phyloP scores from a whole-genome alignment of 2,888 invertebrate genomes.

The Lepidocyrtinus sp. region DNA sequence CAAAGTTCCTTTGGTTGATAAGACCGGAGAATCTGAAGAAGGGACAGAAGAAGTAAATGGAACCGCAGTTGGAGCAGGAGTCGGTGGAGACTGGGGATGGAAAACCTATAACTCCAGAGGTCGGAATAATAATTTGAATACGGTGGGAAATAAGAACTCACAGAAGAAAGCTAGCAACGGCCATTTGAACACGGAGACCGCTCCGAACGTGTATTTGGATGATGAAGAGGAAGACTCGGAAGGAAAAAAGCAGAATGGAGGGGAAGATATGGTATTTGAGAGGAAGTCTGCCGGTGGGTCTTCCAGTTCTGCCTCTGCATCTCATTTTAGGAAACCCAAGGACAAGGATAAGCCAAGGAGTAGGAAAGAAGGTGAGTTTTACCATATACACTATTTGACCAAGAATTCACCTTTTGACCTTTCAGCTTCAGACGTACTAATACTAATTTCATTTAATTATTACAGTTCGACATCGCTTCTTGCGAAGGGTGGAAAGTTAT shows the following conservation, averaged over 20 bases:
- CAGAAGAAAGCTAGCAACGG: slow-evolving; percentile 35
- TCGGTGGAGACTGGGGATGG: slow-evolving; percentile 55
- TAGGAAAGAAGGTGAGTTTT: slow-evolving; percentile 63
- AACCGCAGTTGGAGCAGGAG: too few relatives aligned
- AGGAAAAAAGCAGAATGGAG: not conserved
- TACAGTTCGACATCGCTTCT: slow-evolving; percentile 63
- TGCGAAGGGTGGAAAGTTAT: slow-evolving; percentile 59
- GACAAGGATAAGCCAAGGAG: slow-evolving; percentile 63
- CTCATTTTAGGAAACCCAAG: slow-evolving; percentile 53
- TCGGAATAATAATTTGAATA: slow-evolving; percentile 39
- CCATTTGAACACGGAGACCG: slow-evolving; percentile 14
- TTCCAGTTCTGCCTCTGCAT: not conserved
- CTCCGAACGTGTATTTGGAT: not conserved
- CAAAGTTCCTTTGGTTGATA: slow-evolving; percentile 9
- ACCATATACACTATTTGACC: not conserved
- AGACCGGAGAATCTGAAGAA: slow-evolving; percentile 5
- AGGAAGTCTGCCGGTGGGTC: slow-evolving; percentile 20
- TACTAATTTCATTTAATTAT: slow-evolving; percentile 11
- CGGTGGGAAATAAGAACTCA: slow-evolving; percentile 45
- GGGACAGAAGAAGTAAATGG: slow-evolving; percentile 21
- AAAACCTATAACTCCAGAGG: slow-evolving; percentile 50
- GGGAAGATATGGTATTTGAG: not conserved
- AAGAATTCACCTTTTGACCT: not conserved
- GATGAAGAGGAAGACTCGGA: slow-evolving; percentile 22
- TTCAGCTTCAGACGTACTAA: not conserved